Conservation (phyloP, 2,797 vertebrate genomes). For the Hipposideros larvatus region DNA sequence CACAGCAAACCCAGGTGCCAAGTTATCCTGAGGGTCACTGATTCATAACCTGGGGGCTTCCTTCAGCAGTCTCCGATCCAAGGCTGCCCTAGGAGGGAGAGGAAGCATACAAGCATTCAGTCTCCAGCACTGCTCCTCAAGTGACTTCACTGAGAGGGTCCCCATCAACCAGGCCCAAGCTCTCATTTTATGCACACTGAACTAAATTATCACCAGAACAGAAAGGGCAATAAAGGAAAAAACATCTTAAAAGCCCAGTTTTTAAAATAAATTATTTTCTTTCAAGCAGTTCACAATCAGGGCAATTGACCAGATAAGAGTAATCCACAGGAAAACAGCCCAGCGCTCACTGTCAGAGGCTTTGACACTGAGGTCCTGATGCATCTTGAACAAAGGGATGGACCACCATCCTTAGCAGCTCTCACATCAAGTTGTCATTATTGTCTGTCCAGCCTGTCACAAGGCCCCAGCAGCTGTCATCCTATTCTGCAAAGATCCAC, state of each 20-base stretch:
- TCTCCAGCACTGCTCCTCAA: neutral
- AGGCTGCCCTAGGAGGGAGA: neutral
- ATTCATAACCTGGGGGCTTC: neutral
- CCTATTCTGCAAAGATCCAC: neutral
- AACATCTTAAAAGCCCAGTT: neutral
- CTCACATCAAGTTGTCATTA: neutral
- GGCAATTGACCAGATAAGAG: neutral
- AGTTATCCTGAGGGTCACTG: neutral
- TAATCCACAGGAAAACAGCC: neutral
- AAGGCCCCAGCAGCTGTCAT: neutral
- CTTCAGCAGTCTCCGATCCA: neutral
- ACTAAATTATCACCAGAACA: neutral
- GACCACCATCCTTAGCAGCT: neutral
- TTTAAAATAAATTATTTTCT: neutral
- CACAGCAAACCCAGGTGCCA: neutral
- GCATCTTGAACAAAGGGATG: neutral
- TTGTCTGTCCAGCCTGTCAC: neutral
- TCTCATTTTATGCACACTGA: neutral
- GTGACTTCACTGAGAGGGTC: neutral
- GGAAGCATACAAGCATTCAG: neutral
- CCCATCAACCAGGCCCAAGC: neutral
- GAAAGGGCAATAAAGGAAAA: neutral
- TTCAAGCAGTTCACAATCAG: neutral
- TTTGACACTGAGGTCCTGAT: neutral
- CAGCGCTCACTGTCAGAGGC: neutral